Base-by-base conservation (phyloP, 2,888 invertebrate genomes). In the Ecliptopera silaceata region DNA sequence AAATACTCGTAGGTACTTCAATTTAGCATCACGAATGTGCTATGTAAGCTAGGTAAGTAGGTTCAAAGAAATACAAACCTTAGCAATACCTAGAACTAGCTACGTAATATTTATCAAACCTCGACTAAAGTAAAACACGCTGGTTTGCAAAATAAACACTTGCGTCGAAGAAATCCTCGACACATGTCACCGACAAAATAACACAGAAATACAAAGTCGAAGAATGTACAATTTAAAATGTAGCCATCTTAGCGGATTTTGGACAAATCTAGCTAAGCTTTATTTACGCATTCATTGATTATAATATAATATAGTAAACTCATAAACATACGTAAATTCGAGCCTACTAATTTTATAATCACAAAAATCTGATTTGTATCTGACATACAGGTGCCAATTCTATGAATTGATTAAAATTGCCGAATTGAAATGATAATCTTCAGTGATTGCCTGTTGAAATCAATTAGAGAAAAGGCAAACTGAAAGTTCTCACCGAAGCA, bases 131-230 rank as follows among this genome's bases (percentile, higher is more conserved):
- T 48, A 39, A 52, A 49, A 58, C 45, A 49, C 6, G 49, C 36
- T 53, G 46, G 43, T 46, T 59, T 41, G 53, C 31, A 59, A 54
- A 49, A 54, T 47, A 50, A 59, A 50, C 46, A 51, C 38, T 47
- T 42, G 42, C 50, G 50, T 51, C 59, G 54, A 65, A 68, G 64
- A 74, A 76, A 71, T 71, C 70, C 68, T 64, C 58, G 52, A 56
- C 62, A 69, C 61, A 68, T 71, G 72, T 70, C 70, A 66, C 61
- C 46, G 63, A 63, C 26, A 8, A n/a, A n/a, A n/a, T n/a, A n/a
- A 26, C 75, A 61, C 52, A 74, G 70, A 73, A 72, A 73, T 75
- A 71, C 68, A 65, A 61, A 72, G 56, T 69, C 77, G 79, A 84
- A 49, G 49, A 42, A 39, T 20, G 2, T 12, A 6, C 20, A n/a